Evolutionary conservation across 2,888 invertebrate species (phyloP), one percentile per base, ranked within the genome.

Genomic region (Drosophila testacea): DNA sequence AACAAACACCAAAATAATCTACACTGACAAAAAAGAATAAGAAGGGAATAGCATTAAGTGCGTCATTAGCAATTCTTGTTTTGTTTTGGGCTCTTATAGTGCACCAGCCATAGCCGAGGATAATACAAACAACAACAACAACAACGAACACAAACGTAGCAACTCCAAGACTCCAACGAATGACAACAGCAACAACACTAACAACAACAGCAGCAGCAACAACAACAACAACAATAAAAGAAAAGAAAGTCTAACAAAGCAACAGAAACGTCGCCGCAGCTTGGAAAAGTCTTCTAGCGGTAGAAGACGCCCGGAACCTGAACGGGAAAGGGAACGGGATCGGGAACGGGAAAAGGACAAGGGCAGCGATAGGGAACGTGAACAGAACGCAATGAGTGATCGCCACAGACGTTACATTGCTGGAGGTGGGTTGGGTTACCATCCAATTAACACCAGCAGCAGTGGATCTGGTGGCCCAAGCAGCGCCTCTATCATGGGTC

Each of bases 341-440:
- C 48, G 64, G 0, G 72, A 69, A 38, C 73, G 71, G 11, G 61
- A 79, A 22, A 22, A 22, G 22, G 22, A 22, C 22, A 22, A 22
- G 22, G 22, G 22, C 22, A 22, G 61, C 16, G 66, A 9, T 22
- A n/a, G 73, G 6, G 69, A 69, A 9, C 48, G 51, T 1, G 79
- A 83, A 50, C 72, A 63, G 39, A 79, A 61, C 67, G 52, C 89
- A 75, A 92, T 92, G 91, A 91, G 87, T 76, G 91, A 91, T 84
- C 92, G 92, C 41, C 90, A 91, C 69, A 90, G 92, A 79, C 92
- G 91, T 79, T 91, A 90, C 70, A 91, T 91, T 87, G 90, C 90
- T 39, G 88, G 88, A 30, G 89, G 89, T 64, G 85, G 88, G 32
- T 71, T 89, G 16, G 86, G 84, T 54, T 79, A 85, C n/a, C 82